Evolutionary conservation across 1,140 invertebrate species (phyloP).

Genomic region (Rhopalosiphum maidis): DNA sequence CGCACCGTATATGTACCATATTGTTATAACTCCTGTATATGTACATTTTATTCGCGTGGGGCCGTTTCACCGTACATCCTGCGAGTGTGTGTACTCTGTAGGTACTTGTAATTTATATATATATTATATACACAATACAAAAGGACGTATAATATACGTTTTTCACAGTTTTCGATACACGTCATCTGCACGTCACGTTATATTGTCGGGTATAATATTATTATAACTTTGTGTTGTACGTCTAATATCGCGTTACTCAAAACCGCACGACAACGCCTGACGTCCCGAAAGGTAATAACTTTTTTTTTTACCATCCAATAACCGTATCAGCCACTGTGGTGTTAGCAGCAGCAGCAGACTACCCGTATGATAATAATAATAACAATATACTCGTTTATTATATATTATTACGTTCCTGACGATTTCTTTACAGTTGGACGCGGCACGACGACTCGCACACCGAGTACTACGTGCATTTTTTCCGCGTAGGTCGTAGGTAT

Average conservation of each 20-base stretch:
- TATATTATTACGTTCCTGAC: not conserved
- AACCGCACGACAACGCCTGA: not conserved
- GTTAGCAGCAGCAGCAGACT: not conserved
- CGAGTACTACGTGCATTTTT: not conserved
- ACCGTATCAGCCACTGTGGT: not conserved
- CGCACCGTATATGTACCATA: no score
- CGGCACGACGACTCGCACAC: not conserved
- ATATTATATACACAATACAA: not conserved
- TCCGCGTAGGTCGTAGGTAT: not conserved
- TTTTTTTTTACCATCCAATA: not conserved
- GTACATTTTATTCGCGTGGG: no score
- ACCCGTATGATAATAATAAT: not conserved
- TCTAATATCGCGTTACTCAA: not conserved
- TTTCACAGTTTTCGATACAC: not conserved
- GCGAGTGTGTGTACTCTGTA: not conserved
- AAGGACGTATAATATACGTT: not conserved
- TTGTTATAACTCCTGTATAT: no score
- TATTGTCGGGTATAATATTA: not conserved
- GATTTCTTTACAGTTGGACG: not conserved
- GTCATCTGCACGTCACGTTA: not conserved
- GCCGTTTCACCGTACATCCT: not conserved
- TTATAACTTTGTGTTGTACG: not conserved
- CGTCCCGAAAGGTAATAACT: not conserved
- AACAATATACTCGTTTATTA: no score
- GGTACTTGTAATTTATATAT: no score